Evolutionary conservation across 2,888 invertebrate genomes (phyloP), one percentile per base, ranked within the genome.

Genomic region (Lasioglossum pauxillum): DNA sequence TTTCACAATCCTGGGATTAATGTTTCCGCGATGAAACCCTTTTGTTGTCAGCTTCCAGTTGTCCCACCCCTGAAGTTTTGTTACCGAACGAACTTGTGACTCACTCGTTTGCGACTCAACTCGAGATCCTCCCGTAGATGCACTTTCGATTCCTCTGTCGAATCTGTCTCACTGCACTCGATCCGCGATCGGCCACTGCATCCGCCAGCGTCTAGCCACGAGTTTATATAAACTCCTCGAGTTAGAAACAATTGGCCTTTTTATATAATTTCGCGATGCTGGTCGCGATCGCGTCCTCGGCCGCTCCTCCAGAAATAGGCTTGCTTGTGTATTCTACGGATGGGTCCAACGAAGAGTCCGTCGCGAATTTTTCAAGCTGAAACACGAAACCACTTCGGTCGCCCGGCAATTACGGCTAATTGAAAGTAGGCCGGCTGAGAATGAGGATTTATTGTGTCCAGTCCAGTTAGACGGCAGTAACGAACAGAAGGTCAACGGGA

Each of bases 361-460:
- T 14, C 44, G 86, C 81, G 84, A 80, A 87, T 87, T 88, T 83
- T 88, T 87, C 64, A 69, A 53, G 69, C 78, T 86, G 92, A 90
- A 92, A 91, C 86, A 71, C 84, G 89, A 91, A 87, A 90, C 91
- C 90, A 72, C 75, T 80, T 57, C 49, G 79, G 49, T 79, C 75
- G 83, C 64, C 64, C 85, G 87, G 72, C 92, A 92, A 92, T 92
- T 92, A 90, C 85, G 38, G 78, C 87, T 92, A 93, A 93, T 93
- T 93, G 92, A 92, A 92, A 91, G 85, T 90, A 83, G 85, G 88
- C 89, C 87, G 87, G 23, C 71, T 60, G 81, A 80, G 89, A 91
- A 93, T 91, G 92, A 93, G 90, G 87, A 93, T 93, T 93, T 93
- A 93, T 93, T 87, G 90, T 89, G 87, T 82, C 76, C 80, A 78